phyloP scores from a whole-genome alignment of 2,888 invertebrate species.

The Tanaodytes sp. region DNA sequence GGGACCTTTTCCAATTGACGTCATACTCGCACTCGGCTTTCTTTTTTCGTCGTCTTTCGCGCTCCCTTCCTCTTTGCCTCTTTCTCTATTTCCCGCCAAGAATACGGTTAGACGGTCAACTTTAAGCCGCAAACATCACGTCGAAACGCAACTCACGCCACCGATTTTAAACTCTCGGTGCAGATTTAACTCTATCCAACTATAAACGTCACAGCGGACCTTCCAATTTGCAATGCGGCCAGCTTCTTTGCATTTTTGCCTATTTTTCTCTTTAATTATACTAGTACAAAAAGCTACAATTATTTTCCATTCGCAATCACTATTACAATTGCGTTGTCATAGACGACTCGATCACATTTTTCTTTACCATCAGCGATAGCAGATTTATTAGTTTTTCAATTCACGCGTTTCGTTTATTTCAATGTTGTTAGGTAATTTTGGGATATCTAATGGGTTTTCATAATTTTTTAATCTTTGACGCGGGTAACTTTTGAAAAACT shows the following conservation, averaged over 20 bases:
- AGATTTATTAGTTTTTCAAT: too few species aligned
- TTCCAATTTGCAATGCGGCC: slow-evolving; percentile 47
- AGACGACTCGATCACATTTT: too few species aligned
- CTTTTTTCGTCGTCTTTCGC: slow-evolving; percentile 42
- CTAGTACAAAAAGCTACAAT: neutral
- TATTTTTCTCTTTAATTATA: slow-evolving; percentile 22
- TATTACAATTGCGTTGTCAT: too few species aligned
- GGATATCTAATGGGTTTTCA: too few species aligned
- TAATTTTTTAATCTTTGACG: too few species aligned
- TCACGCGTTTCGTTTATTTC: too few species aligned
- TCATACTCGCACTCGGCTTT: slow-evolving; percentile 65
- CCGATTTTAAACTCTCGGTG: slow-evolving; percentile 64
- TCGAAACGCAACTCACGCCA: slow-evolving; percentile 56
- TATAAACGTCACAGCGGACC: slow-evolving; percentile 47
- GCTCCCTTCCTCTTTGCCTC: slow-evolving; percentile 40
- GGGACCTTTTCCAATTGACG: slow-evolving; percentile 73
- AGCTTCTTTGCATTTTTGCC: slow-evolving; percentile 26
- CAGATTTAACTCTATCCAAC: slow-evolving; percentile 59
- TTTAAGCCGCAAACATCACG: slow-evolving; percentile 58
- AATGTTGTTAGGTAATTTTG: too few species aligned
- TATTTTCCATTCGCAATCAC: too few species aligned
- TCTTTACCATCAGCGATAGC: too few species aligned
- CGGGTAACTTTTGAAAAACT: too few species aligned
- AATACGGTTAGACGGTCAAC: slow-evolving; percentile 66
- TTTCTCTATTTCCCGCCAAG: slow-evolving; percentile 57